Evolutionary conservation across 2,797 vertebrate species (phyloP), one percentile per base, ranked within the genome.

Genomic region (Pteropus rufus): DNA sequence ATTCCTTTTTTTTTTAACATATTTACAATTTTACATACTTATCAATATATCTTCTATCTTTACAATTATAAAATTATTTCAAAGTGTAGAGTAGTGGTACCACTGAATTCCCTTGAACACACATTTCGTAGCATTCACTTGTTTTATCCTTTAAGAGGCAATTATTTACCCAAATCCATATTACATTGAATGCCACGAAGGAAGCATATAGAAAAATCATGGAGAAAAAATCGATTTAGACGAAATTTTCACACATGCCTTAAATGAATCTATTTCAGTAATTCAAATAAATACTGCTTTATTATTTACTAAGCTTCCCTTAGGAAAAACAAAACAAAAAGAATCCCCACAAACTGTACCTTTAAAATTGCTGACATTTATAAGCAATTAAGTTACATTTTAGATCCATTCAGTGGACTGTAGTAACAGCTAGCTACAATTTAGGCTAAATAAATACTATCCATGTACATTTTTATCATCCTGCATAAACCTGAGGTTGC

Each of bases 401-500:
- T 88, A 90, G 89, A 96, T 80, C 95, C 97, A 76, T 21, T 90
- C 31, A 89, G 96, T 54, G 77, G 89, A 84, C 31, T 89, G 79
- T 0, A 92, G 62, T 19, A 94, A 95, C 94, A 89, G 93, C 95
- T 85, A 89, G 91, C 36, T 95, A 75, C 2, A 75, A 94, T 56
- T 95, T 80, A 86, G 95, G 92, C 84, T 95, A 49, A 83, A 67
- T 79, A 90, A 97, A 93, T 90, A 92, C 83, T 52, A 65, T 41
- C 72, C 3, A 4, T 12, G 8, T 12, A 73, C 80, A n/a, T 12
- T 23, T 41, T 70, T 15, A 15, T 97, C 99, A 99, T 84, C 99
- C 99, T 60, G 99, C 99, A 3, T 99, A 99, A 80, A 99, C 98
- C 95, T 99, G 99, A 9, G 99, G 99, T 81, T 99, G 99, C 95